These are phyloP conservation scores for Leptopterna dolabrata DNA, from an alignment of 2,888 invertebrate genomes.

Conservation along the genomic window DNA sequence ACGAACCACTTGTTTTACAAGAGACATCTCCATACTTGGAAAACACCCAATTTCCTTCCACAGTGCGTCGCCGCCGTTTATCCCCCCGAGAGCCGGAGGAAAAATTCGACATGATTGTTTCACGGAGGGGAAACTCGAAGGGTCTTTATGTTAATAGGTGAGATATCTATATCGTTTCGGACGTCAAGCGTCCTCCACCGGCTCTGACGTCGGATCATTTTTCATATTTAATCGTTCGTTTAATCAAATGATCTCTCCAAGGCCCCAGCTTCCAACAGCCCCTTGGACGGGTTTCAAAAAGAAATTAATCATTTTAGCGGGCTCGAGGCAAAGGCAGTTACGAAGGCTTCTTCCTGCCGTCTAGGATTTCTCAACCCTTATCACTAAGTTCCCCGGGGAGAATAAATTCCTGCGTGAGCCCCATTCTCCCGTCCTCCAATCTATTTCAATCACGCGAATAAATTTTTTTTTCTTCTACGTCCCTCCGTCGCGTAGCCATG, in stretches of 20 bases:
- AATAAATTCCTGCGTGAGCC: constrained; percentile 34
- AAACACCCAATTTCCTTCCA: no score
- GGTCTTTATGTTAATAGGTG: constrained; percentile 3
- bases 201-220: background rate
- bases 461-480: background rate
- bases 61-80: no score
- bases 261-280: background rate
- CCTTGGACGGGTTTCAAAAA: constrained; percentile 8
- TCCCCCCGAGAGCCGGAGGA: background rate
- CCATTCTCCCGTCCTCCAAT: constrained; percentile 14
- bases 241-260: constrained; percentile 6
- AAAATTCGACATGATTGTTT: background rate
- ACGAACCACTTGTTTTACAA: no score
- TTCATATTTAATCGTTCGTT: constrained; percentile 18
- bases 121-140: background rate
- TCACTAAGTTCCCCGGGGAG: constrained; percentile 40
- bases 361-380: constrained; percentile 47
- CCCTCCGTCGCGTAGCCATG: background rate
- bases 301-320: constrained; percentile 38
- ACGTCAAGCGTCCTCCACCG: background rate
- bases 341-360: background rate
- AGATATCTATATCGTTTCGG: background rate
- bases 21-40: no score
- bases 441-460: constrained; percentile 47
- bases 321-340: background rate